Evolutionary conservation across 2,113 vertebrate species (phyloP).

Genomic region (Vimba vimba): DNA sequence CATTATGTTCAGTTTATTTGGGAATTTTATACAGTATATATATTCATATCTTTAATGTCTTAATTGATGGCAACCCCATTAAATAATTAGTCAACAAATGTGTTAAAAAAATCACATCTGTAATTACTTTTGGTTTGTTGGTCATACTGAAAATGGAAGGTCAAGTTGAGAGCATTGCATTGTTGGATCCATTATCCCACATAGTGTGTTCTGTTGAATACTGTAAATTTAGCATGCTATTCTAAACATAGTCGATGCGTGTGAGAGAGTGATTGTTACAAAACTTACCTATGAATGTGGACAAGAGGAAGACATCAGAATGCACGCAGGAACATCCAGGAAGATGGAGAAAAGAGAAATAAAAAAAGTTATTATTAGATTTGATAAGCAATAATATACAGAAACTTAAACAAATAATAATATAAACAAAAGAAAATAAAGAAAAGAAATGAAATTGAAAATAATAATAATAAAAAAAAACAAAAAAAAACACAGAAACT

Average conservation of each 20-base stretch:
- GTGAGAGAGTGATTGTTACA: neutral
- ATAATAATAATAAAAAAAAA: neutral
- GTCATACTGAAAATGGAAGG: neutral
- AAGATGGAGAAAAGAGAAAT: slow-evolving; percentile 10
- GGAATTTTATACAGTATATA: neutral
- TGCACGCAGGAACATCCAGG: neutral
- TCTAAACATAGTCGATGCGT: neutral
- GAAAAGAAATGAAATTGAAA: no score
- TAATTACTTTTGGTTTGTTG: neutral
- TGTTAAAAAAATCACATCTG: neutral
- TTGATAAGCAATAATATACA: neutral
- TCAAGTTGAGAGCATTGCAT: neutral
- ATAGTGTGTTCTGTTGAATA: neutral
- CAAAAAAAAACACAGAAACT: neutral
- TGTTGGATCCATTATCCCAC: neutral
- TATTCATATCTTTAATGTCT: no score
- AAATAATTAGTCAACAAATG: neutral
- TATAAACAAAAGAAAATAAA: neutral
- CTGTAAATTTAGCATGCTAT: neutral
- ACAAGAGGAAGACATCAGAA: slow-evolving; percentile 25
- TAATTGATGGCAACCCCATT: neutral
- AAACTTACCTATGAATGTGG: slow-evolving; percentile 10
- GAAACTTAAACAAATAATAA: neutral
- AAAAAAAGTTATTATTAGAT: neutral
- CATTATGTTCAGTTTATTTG: neutral